These are phyloP conservation scores for Mesorhabditis belari DNA, from an alignment of 2,888 invertebrate genomes.

Conservation along the genomic window DNA sequence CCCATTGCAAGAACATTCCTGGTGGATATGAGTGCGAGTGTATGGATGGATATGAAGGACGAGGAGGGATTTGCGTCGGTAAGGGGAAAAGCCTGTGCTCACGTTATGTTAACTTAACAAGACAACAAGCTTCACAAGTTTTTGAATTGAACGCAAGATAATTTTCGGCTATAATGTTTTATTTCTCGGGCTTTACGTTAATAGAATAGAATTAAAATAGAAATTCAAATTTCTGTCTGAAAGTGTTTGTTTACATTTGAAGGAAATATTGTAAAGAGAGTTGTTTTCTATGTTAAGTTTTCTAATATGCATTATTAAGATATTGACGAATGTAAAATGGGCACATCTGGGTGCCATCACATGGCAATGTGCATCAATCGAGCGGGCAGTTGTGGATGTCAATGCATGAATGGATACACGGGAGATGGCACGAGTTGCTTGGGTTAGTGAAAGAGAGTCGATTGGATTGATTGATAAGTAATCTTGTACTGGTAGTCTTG, in stretches of 20 bases:
- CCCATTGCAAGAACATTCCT: slow-evolving; percentile 78
- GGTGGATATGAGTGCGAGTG: slow-evolving; percentile 83
- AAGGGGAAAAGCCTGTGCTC: background rate
- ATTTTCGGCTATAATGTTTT: too few relatives aligned
- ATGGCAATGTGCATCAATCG: slow-evolving; percentile 39
- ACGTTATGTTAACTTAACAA: background rate
- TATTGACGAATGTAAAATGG: slow-evolving; percentile 36
- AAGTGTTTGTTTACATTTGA: too few relatives aligned
- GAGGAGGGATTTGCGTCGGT: slow-evolving; percentile 55
- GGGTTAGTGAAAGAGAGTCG: too few relatives aligned
- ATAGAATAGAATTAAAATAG: too few relatives aligned
- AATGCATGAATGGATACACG: slow-evolving; percentile 64
- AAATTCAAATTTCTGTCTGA: too few relatives aligned
- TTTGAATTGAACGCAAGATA: too few relatives aligned
- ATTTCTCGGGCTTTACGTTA: too few relatives aligned
- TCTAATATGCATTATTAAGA: too few relatives aligned
- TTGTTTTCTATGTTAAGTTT: too few relatives aligned
- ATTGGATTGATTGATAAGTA: background rate
- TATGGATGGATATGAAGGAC: slow-evolving; percentile 79
- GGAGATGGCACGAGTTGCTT: slow-evolving; percentile 37
- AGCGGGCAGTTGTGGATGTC: slow-evolving; percentile 67
- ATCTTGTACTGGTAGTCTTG: background rate
- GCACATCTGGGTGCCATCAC: slow-evolving; percentile 31
- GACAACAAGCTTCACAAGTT: too few relatives aligned
- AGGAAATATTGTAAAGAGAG: too few relatives aligned